Conservation (phyloP, 2,797 vertebrate genomes). For the Pogonophryne albipinna region DNA sequence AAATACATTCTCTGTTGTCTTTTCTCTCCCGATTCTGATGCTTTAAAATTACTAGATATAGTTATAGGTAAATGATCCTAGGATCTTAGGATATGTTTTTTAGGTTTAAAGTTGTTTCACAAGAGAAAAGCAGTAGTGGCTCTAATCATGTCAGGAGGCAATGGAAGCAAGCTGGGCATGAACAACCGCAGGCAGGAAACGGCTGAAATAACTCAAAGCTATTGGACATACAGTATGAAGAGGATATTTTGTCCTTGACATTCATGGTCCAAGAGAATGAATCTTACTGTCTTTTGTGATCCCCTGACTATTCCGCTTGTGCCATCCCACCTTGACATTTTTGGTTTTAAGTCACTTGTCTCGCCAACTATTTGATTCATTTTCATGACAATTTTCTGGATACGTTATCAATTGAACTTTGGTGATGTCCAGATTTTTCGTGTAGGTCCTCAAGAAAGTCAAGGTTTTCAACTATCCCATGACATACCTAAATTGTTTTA, state of each 20-base stretch:
- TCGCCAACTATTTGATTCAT: not conserved
- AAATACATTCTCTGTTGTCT: slow-evolving; percentile 17
- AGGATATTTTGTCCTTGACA: not conserved
- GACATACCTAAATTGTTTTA: not conserved
- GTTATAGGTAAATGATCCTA: not conserved
- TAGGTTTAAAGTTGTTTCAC: slow-evolving; percentile 1
- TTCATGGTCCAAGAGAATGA: not conserved
- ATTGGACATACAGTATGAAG: not conserved
- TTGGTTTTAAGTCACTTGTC: not conserved
- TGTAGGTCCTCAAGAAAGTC: not conserved
- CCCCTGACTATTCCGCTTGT: too few relatives aligned
- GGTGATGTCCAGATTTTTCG: not conserved
- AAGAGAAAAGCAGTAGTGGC: not conserved
- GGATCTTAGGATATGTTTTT: not conserved
- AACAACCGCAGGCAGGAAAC: not conserved
- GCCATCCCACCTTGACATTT: not conserved
- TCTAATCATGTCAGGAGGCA: not conserved
- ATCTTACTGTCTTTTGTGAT: not conserved
- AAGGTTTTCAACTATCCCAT: not conserved
- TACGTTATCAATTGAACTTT: not conserved
- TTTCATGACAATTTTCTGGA: not conserved
- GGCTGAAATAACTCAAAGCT: too few relatives aligned
- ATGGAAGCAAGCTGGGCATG: not conserved
- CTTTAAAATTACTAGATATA: slow-evolving; percentile 3
- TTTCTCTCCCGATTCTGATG: slow-evolving; percentile 9